Percentiles rank a stretch among this genome's conserved stretches.
phyloP scores from a whole-genome alignment of 1,140 invertebrate species.

The Himalopsyche phryganea region DNA sequence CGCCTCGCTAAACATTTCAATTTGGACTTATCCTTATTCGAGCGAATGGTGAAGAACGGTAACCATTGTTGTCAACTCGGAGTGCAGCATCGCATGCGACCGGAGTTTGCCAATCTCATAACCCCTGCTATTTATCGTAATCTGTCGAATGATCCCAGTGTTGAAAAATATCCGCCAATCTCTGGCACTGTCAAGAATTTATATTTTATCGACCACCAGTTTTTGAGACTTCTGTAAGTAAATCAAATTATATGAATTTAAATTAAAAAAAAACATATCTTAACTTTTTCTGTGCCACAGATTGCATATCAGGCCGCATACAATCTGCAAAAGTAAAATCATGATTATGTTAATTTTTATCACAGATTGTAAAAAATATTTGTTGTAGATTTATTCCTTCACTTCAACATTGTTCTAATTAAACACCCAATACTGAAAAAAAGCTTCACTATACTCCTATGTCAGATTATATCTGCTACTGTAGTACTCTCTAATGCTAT shows the following conservation, averaged over 20 bases:
- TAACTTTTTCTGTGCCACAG: too few relatives aligned
- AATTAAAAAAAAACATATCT: too few relatives aligned
- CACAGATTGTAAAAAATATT: too few relatives aligned
- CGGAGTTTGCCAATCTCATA: slow-evolving; percentile 60
- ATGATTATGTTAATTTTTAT: too few relatives aligned
- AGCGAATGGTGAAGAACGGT: slow-evolving; percentile 63
- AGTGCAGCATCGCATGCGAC: slow-evolving; percentile 67
- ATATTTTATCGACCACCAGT: slow-evolving; percentile 60
- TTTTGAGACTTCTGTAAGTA: slow-evolving; percentile 48
- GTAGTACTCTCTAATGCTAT: too few relatives aligned
- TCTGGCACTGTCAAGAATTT: slow-evolving; percentile 53
- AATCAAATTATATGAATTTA: background rate
- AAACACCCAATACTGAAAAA: too few relatives aligned
- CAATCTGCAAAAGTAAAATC: too few relatives aligned
- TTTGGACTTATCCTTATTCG: slow-evolving; percentile 71
- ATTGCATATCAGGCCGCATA: too few relatives aligned
- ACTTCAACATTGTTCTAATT: too few relatives aligned
- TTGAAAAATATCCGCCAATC: slow-evolving; percentile 51
- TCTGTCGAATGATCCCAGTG: slow-evolving; percentile 55
- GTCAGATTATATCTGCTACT: too few relatives aligned
- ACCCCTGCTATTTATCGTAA: slow-evolving; percentile 59
- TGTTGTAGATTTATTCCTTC: too few relatives aligned
- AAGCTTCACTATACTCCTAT: too few relatives aligned
- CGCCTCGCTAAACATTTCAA: slow-evolving; percentile 57
- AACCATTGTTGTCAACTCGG: slow-evolving; percentile 52